Conservation (phyloP, 2,888 invertebrate species). For the Monochamus alternatus region DNA sequence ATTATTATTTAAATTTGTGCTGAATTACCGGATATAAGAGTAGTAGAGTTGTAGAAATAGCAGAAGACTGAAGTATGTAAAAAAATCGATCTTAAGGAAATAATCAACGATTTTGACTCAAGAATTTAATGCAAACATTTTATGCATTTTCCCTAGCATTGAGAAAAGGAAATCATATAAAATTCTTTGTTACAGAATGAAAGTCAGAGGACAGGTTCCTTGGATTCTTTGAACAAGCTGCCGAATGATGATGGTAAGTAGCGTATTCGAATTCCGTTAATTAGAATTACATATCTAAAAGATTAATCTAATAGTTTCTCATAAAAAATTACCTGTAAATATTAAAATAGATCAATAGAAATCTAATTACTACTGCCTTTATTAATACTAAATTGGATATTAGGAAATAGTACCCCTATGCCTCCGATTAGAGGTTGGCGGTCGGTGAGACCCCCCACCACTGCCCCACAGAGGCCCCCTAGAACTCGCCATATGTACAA, state of each 20-base stretch:
- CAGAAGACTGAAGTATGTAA: no score
- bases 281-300: not conserved
- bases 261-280: not conserved
- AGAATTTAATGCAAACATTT: no score
- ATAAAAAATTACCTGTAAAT: not conserved
- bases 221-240: conserved; percentile 68
- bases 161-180: not conserved
- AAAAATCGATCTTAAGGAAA: no score
- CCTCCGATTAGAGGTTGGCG: conserved; percentile 71
- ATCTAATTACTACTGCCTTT: not conserved
- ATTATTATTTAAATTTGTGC: no score
- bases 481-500: conserved; percentile 72
- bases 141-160: no score
- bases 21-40: no score
- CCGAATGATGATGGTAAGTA: conserved; percentile 67
- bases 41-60: no score
- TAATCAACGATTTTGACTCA: no score
- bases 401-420: conserved; percentile 65
- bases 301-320: not conserved
- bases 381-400: conserved; percentile 39
- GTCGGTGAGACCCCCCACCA: conserved; percentile 74
- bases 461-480: conserved; percentile 76
- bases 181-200: conserved; percentile 61
- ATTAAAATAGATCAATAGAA: not conserved
- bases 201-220: conserved; percentile 64